Evolutionary conservation across 2,113 vertebrate genomes (phyloP), one percentile per base, ranked within the genome.

Genomic region (Podiceps cristatus): DNA sequence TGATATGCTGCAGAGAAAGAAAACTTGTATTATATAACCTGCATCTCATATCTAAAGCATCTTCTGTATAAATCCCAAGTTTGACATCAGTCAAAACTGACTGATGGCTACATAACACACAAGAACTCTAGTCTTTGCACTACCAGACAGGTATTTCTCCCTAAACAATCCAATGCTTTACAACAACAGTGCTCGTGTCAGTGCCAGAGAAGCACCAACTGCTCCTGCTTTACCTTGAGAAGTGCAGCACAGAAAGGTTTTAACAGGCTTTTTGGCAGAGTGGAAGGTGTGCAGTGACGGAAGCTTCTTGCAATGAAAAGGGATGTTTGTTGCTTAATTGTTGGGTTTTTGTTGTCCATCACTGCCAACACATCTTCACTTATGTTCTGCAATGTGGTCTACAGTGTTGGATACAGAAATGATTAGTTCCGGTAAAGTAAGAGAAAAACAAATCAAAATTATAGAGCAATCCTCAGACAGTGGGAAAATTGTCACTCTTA

Each of bases 281-380:
- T 99, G 89, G 99, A 95, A 89, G 99, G 98, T 23, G 99, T 99
- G 94, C 99, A 99, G 96, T 99, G 99, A 88, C 99, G 98, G 95
- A 99, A 99, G 85, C 99, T 99, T 97, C 99, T 99, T 75, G 99
- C 99, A 95, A 99, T 98, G 95, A 99, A 99, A 42, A 99, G 98
- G 23, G 99, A 99, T 6, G 99, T 99, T 97, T 99, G 99, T 52
- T 99, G 99, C 95, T 99, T 99, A 82, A 99, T 99, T 47, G 99
- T 99, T 20, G 99, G 99, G 91, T 99, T 99, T 98, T 99, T 99
- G 97, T 99, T 99, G 97, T 99, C 99, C 99, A 99, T 99, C 92
- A 99, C 99, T 60, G 97, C 98, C 96, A 99, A 97, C 59, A 99
- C 92, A 96, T 99, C 99, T 95, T 99, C 99, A 40, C 99, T 99